Percentiles rank a stretch among this genome's conserved stretches.
Evolutionary conservation across 53 echinoderm and acorn worm species (phyloP).

Genomic region (Luidia sarsii): DNA sequence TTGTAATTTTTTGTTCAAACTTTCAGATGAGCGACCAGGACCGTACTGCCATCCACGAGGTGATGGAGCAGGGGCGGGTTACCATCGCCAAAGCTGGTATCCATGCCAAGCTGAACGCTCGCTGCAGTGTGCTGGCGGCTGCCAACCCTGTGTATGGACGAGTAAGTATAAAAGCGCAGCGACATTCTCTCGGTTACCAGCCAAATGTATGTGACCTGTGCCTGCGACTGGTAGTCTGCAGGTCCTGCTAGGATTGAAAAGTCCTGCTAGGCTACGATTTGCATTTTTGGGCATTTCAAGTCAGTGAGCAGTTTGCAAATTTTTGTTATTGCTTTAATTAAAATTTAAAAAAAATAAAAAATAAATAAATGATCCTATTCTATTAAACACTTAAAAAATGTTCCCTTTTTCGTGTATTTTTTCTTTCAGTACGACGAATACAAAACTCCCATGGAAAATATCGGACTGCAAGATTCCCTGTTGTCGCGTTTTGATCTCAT

Average conservation of each 20-base stretch:
- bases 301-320: no score
- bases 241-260: no score
- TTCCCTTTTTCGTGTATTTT: not conserved
- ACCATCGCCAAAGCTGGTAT: conserved; percentile 99
- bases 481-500: conserved; percentile 99
- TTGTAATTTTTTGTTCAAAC: not conserved
- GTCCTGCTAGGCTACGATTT: no score
- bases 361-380: not conserved
- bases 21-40: conserved; percentile 96
- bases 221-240: no score
- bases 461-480: conserved; percentile 93
- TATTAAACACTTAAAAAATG: not conserved
- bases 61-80: conserved; percentile 99
- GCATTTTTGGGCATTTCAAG: no score
- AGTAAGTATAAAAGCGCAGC: no score
- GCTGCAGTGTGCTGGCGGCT: conserved; percentile 96
- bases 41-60: conserved; percentile 98
- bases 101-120: conserved; percentile 95
- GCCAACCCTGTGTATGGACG: conserved; percentile 99
- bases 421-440: conserved; percentile 93
- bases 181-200: no score
- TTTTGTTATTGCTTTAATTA: no score
- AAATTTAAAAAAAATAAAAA: no score
- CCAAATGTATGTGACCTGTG: no score
- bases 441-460: conserved; percentile 98